A percentile compares a stretch with the other conserved stretches of the same genome.
phyloP scores from a whole-genome alignment of 2,113 vertebrate genomes.

The Platanista minor region DNA sequence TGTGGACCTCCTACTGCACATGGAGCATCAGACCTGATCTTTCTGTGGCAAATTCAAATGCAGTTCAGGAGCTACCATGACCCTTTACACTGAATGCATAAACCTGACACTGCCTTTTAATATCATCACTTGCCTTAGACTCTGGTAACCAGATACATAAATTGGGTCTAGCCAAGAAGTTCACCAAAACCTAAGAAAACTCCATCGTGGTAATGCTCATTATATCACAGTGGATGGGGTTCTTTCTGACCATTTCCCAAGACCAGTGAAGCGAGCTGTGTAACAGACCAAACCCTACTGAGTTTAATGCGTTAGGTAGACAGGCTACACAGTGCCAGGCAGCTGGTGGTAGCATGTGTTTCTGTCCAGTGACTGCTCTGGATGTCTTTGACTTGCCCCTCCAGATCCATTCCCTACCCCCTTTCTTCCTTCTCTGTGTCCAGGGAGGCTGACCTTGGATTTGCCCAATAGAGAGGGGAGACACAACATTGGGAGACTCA shows the following conservation, averaged over 20 bases:
- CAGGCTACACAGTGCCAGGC: not conserved
- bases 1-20: not conserved
- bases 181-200: not conserved
- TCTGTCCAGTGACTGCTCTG: not conserved
- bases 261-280: not conserved
- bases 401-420: not conserved
- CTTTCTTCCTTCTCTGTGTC: not conserved
- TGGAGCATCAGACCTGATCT: not conserved
- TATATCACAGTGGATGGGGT: not conserved
- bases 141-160: not conserved
- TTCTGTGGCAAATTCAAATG: not conserved
- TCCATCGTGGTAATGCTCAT: not conserved
- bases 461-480: not conserved
- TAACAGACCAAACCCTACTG: not conserved
- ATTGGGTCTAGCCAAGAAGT: not conserved
- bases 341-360: not conserved
- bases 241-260: not conserved
- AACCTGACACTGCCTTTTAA: not conserved
- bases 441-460: not conserved
- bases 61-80: not conserved
- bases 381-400: not conserved
- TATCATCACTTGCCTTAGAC: not conserved
- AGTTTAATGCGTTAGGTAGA: not conserved
- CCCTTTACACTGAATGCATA: not conserved
- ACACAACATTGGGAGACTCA: not conserved